Conservation (phyloP, 2,888 invertebrate genomes). For the Eupithecia dodoneata region DNA sequence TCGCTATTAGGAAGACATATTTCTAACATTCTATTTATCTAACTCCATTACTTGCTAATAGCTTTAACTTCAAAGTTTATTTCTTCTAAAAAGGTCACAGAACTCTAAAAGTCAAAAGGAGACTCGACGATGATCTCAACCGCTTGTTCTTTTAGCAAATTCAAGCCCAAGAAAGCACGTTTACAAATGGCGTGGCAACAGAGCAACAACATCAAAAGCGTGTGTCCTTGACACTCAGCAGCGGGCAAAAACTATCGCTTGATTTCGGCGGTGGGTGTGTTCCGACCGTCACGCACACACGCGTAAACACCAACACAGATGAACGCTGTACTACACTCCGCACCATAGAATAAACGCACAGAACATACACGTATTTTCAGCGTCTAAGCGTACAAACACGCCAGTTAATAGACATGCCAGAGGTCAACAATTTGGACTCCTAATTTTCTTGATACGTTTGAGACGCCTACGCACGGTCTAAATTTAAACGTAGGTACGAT, state of each 20-base stretch:
- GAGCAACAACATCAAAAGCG: slow-evolving; percentile 64
- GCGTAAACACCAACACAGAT: slow-evolving; percentile 34
- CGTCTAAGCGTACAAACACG: slow-evolving; percentile 20
- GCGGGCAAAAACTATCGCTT: slow-evolving; percentile 79
- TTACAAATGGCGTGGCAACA: slow-evolving; percentile 62
- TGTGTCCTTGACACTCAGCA: slow-evolving; percentile 80
- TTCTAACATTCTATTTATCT: slow-evolving; percentile 11
- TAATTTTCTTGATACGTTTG: slow-evolving; percentile 40
- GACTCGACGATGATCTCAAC: slow-evolving; percentile 26
- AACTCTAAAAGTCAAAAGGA: slow-evolving; percentile 26
- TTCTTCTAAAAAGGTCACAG: slow-evolving; percentile 9
- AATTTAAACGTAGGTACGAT: slow-evolving; percentile 38
- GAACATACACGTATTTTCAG: slow-evolving; percentile 24
- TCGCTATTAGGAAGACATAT: slow-evolving; percentile 33
- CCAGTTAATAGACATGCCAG: slow-evolving; percentile 37
- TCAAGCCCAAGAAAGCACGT: slow-evolving; percentile 38
- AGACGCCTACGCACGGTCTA: slow-evolving; percentile 41
- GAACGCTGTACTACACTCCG: slow-evolving; percentile 28
- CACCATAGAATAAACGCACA: slow-evolving; percentile 59
- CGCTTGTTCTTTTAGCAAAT: slow-evolving; percentile 37
- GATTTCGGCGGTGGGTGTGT: slow-evolving; percentile 81
- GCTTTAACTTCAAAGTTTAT: neutral
- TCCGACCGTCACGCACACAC: slow-evolving; percentile 54
- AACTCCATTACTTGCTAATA: neutral
- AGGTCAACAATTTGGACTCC: slow-evolving; percentile 46